Conservation (phyloP, 2,888 invertebrate genomes). For the Microplitis manilae region DNA sequence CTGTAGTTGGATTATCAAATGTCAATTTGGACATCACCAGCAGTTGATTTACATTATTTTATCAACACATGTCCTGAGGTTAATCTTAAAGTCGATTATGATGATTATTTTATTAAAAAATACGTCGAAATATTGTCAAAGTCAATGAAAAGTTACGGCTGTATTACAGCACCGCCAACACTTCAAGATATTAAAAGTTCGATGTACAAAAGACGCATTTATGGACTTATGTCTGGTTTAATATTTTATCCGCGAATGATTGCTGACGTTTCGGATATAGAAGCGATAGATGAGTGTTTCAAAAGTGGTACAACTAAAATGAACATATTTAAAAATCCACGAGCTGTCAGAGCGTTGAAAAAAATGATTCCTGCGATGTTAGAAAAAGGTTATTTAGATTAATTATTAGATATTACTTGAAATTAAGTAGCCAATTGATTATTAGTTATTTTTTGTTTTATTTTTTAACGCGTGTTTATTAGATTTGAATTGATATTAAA, state of each 20-base stretch:
- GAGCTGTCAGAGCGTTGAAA: constrained; percentile 40
- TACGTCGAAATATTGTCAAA: constrained; percentile 49
- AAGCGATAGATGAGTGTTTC: constrained; percentile 48
- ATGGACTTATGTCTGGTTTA: constrained; percentile 50
- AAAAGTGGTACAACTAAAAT: constrained; percentile 47
- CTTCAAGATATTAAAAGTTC: constrained; percentile 50
- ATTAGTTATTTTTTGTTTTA: no score
- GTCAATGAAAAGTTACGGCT: constrained; percentile 51
- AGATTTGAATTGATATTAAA: no score
- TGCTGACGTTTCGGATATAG: constrained; percentile 49
- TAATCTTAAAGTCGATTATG: constrained; percentile 49
- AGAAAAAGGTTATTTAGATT: constrained; percentile 54
- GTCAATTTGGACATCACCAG: constrained; percentile 56
- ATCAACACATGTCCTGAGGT: constrained; percentile 53
- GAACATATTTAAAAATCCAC: constrained; percentile 55
- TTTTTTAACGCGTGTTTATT: no score
- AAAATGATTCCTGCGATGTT: constrained; percentile 54
- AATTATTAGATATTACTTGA: constrained; percentile 1
- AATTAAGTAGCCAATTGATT: no score
- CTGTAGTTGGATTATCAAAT: constrained; percentile 59
- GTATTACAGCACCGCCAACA: constrained; percentile 53
- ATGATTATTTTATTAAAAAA: constrained; percentile 50
- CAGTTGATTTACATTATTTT: constrained; percentile 56
- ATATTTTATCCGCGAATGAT: constrained; percentile 55
- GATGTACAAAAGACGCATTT: constrained; percentile 54